Evolutionary conservation across 2,113 vertebrate species (phyloP).

Genomic region (Pedetes capensis): DNA sequence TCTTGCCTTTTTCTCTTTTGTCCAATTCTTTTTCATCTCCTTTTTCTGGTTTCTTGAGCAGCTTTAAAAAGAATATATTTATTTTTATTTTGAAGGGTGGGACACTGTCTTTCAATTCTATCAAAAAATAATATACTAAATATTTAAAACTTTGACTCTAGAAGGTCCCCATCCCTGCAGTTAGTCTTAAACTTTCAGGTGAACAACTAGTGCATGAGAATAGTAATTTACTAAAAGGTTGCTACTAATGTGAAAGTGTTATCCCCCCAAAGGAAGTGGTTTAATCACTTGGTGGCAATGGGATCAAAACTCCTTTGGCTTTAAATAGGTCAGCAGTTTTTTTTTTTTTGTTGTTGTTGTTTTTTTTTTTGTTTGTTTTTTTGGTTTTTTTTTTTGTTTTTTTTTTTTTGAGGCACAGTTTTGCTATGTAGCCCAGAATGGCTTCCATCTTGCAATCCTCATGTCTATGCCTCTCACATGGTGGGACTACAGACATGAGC

Average conservation of each 20-base stretch:
- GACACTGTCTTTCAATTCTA: constrained; percentile 17
- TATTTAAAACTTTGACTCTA: constrained; percentile 30
- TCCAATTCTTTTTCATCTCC: constrained; percentile 90
- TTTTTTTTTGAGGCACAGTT: neutral
- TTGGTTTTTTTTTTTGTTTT: neutral
- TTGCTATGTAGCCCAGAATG: neutral
- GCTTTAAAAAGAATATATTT: constrained; percentile 84
- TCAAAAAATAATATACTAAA: constrained; percentile 27
- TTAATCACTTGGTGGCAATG: constrained; percentile 61
- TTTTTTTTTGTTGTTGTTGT: neutral
- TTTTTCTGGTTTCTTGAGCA: constrained; percentile 96
- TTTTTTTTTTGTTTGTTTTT: neutral
- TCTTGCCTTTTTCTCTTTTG: constrained; percentile 94
- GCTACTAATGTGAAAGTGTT: constrained; percentile 47
- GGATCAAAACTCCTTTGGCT: constrained; percentile 70
- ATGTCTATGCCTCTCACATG: neutral
- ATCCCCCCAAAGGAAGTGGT: constrained; percentile 42
- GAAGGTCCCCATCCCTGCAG: constrained; percentile 27
- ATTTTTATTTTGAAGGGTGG: constrained; percentile 55
- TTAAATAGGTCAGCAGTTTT: neutral
- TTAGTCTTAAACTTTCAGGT: constrained; percentile 40
- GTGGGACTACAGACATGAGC: neutral
- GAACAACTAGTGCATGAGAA: constrained; percentile 27
- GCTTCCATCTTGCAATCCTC: neutral
- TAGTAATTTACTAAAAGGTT: constrained; percentile 45